A percentile compares a stretch with the other conserved stretches of the same genome.
Conservation (phyloP, 2,113 vertebrate species). For the Epinephelus moara region DNA sequence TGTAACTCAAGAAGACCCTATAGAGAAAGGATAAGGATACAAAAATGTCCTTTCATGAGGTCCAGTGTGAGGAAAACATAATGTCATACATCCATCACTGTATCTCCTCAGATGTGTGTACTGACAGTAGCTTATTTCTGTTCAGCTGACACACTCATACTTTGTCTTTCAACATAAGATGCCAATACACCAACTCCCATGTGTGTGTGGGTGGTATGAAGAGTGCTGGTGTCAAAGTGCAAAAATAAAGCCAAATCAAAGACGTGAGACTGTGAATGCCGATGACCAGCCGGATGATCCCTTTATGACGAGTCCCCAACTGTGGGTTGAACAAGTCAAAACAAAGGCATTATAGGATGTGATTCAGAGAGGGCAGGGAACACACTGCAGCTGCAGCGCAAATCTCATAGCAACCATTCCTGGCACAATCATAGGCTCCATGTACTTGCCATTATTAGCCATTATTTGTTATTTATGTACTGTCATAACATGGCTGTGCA, state of each 20-base stretch:
- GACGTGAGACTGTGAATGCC: not conserved
- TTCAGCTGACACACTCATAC: no score
- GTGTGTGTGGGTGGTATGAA: not conserved
- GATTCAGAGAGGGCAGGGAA: not conserved
- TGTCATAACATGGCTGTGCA: not conserved
- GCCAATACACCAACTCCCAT: no score
- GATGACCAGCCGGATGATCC: not conserved
- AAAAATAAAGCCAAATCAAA: not conserved
- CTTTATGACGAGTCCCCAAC: not conserved
- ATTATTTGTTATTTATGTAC: not conserved
- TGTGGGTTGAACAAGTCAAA: not conserved
- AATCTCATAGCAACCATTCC: not conserved
- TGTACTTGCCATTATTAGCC: not conserved
- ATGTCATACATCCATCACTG: no score
- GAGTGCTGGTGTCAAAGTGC: not conserved
- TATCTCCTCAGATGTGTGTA: no score
- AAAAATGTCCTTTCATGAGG: no score
- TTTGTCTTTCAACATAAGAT: no score
- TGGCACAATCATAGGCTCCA: not conserved
- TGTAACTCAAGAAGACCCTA: not conserved
- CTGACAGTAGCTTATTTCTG: no score
- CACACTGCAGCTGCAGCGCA: not conserved
- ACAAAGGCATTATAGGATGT: not conserved
- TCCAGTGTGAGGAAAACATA: no score
- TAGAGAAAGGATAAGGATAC: no score